A percentile compares a stretch with the other conserved stretches of the same genome.
phyloP scores from a whole-genome alignment of 2,113 vertebrate genomes.

The Elachura formosa region DNA sequence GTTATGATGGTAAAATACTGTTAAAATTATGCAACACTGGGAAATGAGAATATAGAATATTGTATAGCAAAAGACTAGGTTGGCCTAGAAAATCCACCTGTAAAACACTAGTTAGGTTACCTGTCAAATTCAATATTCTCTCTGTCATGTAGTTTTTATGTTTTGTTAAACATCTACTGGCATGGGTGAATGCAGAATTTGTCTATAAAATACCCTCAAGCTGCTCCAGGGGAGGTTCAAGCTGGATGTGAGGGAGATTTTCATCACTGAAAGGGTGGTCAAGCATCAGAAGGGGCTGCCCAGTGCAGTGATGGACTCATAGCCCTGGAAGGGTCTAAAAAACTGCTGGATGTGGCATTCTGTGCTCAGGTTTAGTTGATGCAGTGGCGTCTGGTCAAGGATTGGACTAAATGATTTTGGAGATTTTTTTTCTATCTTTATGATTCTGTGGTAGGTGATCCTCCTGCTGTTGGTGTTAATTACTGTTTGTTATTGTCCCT shows the following conservation, averaged over 20 bases:
- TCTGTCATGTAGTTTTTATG: neutral
- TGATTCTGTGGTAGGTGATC: too few species aligned
- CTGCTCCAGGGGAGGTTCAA: neutral
- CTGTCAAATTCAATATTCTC: neutral
- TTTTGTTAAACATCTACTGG: neutral
- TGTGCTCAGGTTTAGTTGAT: neutral
- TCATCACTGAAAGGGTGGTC: neutral
- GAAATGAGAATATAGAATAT: neutral
- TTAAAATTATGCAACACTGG: neutral
- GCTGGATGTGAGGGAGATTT: neutral
- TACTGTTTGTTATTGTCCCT: neutral
- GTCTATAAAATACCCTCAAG: neutral
- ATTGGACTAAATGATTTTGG: neutral
- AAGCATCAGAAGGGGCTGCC: neutral
- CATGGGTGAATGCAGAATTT: neutral
- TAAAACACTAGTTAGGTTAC: neutral
- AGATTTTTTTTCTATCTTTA: neutral
- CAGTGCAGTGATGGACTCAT: neutral
- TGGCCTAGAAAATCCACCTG: neutral
- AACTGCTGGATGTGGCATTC: neutral
- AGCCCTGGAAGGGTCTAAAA: neutral
- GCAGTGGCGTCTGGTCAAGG: too few species aligned
- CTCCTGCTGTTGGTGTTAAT: neutral
- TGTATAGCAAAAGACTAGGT: neutral
- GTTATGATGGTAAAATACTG: neutral